Conservation (phyloP, 2,797 vertebrate genomes). For the Masticophis lateralis region DNA sequence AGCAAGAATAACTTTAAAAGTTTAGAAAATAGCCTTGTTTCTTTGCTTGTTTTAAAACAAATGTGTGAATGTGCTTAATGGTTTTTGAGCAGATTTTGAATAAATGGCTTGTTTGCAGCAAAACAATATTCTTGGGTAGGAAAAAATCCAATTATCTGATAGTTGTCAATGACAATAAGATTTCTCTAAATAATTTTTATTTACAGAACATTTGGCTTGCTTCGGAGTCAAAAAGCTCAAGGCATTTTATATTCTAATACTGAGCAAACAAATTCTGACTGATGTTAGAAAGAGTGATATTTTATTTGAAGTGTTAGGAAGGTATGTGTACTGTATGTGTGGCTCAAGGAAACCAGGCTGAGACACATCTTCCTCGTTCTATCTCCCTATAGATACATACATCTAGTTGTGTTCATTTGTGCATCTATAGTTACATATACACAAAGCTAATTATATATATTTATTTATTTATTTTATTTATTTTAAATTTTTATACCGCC, state of each 20-base stretch:
- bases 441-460: background rate
- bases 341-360: no score
- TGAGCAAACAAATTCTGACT: background rate
- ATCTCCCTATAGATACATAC: background rate
- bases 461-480: no score
- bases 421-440: background rate
- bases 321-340: no score
- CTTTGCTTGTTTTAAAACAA: background rate
- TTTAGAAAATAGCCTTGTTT: background rate
- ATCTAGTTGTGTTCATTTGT: background rate
- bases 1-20: background rate
- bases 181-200: background rate
- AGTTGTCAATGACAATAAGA: accelerated
- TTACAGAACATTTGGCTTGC: background rate
- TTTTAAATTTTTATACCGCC: no score
- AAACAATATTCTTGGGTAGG: background rate
- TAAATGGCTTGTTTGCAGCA: background rate
- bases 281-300: background rate
- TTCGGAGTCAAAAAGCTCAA: background rate
- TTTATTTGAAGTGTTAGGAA: background rate
- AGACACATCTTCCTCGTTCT: background rate
- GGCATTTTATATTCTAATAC: no score
- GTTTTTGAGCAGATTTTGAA: background rate
- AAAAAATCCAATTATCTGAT: background rate
- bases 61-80: background rate